A percentile compares a stretch with the other conserved stretches of the same genome.
phyloP scores from a whole-genome alignment of 2,797 vertebrate genomes.

The Fistularia commersonii region DNA sequence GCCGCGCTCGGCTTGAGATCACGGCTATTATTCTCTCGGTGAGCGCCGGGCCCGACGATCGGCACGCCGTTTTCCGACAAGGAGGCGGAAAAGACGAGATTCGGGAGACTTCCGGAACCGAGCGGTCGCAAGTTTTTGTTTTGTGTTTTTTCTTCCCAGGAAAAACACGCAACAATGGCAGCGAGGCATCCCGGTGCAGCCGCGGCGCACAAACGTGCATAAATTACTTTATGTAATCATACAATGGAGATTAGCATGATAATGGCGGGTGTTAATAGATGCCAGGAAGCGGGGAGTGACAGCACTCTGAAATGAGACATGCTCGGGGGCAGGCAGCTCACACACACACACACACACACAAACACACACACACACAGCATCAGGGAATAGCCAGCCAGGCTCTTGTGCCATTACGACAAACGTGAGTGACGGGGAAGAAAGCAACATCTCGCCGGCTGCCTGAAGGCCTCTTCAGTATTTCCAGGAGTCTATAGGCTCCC shows the following conservation, averaged over 20 bases:
- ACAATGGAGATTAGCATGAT: conserved; percentile 99
- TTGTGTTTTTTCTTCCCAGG: background rate
- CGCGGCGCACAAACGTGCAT: conserved; percentile 92
- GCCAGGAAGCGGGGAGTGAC: conserved; percentile 97
- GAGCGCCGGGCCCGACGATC: too few relatives aligned
- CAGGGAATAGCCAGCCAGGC: conserved; percentile 77
- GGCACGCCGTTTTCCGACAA: too few relatives aligned
- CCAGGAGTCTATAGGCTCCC: conserved; percentile 72
- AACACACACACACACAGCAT: conserved; percentile 64
- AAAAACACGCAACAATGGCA: conserved; percentile 72
- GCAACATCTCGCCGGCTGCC: conserved; percentile 72
- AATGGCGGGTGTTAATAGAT: conserved; percentile 99
- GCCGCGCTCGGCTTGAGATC: conserved; percentile 45
- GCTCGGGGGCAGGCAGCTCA: conserved; percentile 88
- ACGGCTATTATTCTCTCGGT: conserved; percentile 62
- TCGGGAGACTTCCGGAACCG: conserved; percentile 17
- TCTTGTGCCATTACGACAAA: conserved; percentile 74
- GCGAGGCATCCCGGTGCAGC: conserved; percentile 80
- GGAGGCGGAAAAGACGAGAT: conserved; percentile 19
- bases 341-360: conserved; percentile 59
- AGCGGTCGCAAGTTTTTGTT: conserved; percentile 34
- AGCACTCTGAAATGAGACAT: conserved; percentile 97
- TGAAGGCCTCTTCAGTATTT: conserved; percentile 74
- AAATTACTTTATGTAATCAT: conserved; percentile 99
- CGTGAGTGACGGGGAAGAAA: conserved; percentile 80